These are phyloP conservation scores for Pterocles gutturalis DNA, from an alignment of 2,113 vertebrate genomes.

Conservation along the genomic window DNA sequence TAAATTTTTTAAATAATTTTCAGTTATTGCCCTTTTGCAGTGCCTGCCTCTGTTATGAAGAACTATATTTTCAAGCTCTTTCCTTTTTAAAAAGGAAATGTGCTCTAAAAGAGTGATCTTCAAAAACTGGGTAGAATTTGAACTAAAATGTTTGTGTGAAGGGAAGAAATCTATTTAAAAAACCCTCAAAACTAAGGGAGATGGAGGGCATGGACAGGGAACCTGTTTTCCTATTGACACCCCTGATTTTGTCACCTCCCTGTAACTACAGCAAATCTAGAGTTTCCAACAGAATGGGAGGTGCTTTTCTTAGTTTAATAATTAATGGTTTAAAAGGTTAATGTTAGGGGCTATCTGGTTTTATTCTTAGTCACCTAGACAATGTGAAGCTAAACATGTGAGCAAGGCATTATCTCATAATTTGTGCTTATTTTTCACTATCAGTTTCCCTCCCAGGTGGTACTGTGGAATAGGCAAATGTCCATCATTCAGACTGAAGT, in stretches of 20 bases:
- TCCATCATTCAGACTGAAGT: background rate
- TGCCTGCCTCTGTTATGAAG: background rate
- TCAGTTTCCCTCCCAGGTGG: background rate
- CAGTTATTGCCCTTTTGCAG: background rate
- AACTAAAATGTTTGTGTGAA: background rate
- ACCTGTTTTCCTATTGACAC: background rate
- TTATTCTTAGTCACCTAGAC: background rate
- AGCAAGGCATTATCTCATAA: background rate
- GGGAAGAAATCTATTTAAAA: background rate
- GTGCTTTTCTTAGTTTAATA: background rate
- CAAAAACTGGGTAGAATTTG: background rate
- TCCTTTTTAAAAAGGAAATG: background rate
- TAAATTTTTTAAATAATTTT: background rate
- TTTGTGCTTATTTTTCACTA: background rate
- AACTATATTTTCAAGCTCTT: background rate
- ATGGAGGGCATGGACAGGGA: background rate
- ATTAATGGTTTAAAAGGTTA: background rate
- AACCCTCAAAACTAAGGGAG: background rate
- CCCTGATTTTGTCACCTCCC: background rate
- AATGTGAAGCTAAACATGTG: background rate
- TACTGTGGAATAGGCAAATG: rapidly evolving
- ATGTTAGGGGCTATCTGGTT: background rate
- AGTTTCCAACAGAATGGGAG: background rate
- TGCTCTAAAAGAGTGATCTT: background rate
- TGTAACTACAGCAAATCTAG: background rate